These are phyloP conservation scores for Onthophagus taurus DNA, from an alignment of 1,140 invertebrate species.

Conservation along the genomic window DNA sequence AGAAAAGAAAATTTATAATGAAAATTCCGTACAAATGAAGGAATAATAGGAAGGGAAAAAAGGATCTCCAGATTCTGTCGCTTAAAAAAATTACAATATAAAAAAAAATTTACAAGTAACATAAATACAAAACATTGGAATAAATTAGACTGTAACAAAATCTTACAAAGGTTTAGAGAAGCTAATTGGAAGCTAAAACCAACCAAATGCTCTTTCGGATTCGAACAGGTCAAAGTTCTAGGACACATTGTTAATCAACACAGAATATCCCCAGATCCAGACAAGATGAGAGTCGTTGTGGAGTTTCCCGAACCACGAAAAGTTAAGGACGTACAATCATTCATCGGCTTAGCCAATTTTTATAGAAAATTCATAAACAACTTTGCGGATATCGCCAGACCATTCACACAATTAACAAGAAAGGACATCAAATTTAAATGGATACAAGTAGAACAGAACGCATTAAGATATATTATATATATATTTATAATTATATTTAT, in stretches of 20 bases:
- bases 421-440: slow-evolving; percentile 15
- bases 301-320: slow-evolving; percentile 8
- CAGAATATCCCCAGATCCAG: background rate
- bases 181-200: too few species aligned
- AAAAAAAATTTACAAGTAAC: too few species aligned
- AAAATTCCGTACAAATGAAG: too few species aligned
- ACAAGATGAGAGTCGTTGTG: background rate
- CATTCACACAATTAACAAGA: slow-evolving; percentile 7
- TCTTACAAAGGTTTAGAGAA: too few species aligned
- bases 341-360: slow-evolving; percentile 20
- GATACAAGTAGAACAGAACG: slow-evolving; percentile 6
- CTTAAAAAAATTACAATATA: too few species aligned
- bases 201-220: slow-evolving; percentile 26
- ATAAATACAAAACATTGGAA: too few species aligned
- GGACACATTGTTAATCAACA: slow-evolving; percentile 13
- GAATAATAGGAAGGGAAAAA: too few species aligned
- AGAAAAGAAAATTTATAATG: too few species aligned
- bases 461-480: too few species aligned
- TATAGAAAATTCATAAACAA: slow-evolving; percentile 19
- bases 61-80: too few species aligned
- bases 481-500: too few species aligned
- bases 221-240: slow-evolving; percentile 23
- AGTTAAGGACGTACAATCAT: slow-evolving; percentile 29
- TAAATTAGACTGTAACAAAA: too few species aligned
- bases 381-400: slow-evolving; percentile 14